phyloP scores from a whole-genome alignment of 2,113 vertebrate species.

The Odontophorus gujanensis region DNA sequence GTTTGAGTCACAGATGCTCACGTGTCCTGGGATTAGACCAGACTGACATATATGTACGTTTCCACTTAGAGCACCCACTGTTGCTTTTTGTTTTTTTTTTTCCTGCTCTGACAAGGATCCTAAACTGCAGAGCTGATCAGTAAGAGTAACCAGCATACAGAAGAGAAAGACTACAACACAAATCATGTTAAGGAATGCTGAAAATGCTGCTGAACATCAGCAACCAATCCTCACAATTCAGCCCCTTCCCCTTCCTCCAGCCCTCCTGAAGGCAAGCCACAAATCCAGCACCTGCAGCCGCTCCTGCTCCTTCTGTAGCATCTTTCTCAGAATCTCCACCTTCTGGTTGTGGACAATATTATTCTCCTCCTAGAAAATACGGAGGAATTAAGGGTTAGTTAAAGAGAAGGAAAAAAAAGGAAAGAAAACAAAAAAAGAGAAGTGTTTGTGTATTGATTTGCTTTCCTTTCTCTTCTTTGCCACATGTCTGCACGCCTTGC shows the following conservation, averaged over 20 bases:
- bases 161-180: not conserved
- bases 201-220: not conserved
- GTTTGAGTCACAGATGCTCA: not conserved
- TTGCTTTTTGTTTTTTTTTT: not conserved
- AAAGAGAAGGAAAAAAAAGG: not conserved
- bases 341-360: slow-evolving; percentile 88
- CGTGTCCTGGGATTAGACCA: not conserved
- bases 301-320: slow-evolving; percentile 88
- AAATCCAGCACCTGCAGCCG: slow-evolving; percentile 83
- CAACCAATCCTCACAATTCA: fast-evolving
- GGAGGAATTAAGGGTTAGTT: not conserved
- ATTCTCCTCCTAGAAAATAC: slow-evolving; percentile 84
- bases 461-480: not conserved
- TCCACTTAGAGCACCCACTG: not conserved
- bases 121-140: not conserved
- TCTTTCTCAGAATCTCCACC: slow-evolving; percentile 87
- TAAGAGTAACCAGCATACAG: not conserved
- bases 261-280: not conserved
- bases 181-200: not conserved
- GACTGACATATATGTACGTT: not conserved
- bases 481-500: not conserved
- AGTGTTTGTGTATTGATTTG: not conserved
- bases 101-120: not conserved
- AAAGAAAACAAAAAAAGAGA: fast-evolving
- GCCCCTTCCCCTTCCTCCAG: too few relatives aligned